Conservation (phyloP, 2,888 invertebrate genomes). For the Phragmatobia fuliginosa region DNA sequence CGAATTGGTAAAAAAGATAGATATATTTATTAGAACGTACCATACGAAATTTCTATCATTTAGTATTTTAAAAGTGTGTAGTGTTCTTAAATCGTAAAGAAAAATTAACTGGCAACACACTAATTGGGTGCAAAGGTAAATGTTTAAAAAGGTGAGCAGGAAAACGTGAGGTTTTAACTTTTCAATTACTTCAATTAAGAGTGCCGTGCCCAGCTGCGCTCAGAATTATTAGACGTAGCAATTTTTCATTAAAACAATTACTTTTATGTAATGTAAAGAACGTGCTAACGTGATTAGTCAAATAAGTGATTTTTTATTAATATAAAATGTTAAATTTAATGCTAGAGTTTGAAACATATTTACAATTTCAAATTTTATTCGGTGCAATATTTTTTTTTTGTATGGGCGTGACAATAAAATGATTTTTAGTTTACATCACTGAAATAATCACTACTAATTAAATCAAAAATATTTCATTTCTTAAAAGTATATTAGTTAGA, state of each 20-base stretch:
- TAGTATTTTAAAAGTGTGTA: slow-evolving; percentile 29
- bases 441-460: background rate
- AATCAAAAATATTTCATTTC: background rate
- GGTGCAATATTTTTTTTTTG: background rate
- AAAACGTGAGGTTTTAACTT: slow-evolving; percentile 78
- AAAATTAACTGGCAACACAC: slow-evolving; percentile 70
- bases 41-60: background rate
- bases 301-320: slow-evolving; percentile 24
- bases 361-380: background rate
- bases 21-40: background rate
- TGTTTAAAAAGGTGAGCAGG: slow-evolving; percentile 79
- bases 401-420: background rate
- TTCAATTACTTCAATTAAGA: slow-evolving; percentile 82
- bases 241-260: slow-evolving; percentile 50
- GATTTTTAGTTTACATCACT: background rate
- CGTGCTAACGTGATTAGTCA: slow-evolving; percentile 33
- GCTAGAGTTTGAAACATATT: background rate
- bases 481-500: background rate
- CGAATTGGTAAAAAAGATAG: too few species aligned
- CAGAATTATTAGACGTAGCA: slow-evolving; percentile 55
- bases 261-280: slow-evolving; percentile 41
- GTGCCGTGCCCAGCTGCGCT: slow-evolving; percentile 62
- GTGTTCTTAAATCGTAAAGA: slow-evolving; percentile 56
- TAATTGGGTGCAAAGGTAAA: slow-evolving; percentile 84
- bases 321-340: background rate